phyloP scores from a whole-genome alignment of 1,140 invertebrate genomes.

The Bombus picipes region DNA sequence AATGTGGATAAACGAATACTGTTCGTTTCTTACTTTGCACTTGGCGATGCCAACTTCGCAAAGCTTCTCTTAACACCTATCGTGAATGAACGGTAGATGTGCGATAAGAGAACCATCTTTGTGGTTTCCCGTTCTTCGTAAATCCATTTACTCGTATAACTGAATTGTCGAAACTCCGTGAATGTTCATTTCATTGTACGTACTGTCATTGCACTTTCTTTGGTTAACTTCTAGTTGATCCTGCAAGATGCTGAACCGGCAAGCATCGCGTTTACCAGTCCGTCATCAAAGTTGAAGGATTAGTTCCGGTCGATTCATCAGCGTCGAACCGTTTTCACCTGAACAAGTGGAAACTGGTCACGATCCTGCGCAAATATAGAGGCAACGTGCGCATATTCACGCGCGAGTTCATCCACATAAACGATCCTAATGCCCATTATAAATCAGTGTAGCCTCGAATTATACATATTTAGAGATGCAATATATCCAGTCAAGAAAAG shows the following conservation, averaged over 20 bases:
- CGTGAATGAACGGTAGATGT: background rate
- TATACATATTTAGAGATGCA: conserved; percentile 32
- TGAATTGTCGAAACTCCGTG: background rate
- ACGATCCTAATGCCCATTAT: conserved; percentile 38
- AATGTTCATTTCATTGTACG: background rate
- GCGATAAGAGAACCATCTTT: background rate
- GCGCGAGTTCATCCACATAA: background rate
- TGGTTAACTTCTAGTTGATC: background rate
- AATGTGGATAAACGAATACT: too few relatives aligned
- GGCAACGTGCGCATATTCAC: background rate
- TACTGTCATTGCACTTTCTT: background rate
- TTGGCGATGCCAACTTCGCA: too few relatives aligned
- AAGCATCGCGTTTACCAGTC: conserved; percentile 17
- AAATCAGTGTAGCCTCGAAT: conserved; percentile 33
- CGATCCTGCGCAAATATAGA: background rate
- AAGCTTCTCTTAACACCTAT: background rate
- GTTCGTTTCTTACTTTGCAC: too few relatives aligned
- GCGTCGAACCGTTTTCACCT: conserved; percentile 15
- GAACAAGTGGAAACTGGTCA: conserved; percentile 21
- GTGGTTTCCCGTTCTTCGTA: too few relatives aligned
- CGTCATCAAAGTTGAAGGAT: background rate
- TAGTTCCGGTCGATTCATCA: conserved; percentile 52
- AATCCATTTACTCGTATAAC: background rate
- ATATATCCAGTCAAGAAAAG: background rate
- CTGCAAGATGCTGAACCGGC: background rate